Evolutionary conservation across 2,888 invertebrate species (phyloP), one percentile per base, ranked within the genome.

Genomic region (Hetaerina titia): DNA sequence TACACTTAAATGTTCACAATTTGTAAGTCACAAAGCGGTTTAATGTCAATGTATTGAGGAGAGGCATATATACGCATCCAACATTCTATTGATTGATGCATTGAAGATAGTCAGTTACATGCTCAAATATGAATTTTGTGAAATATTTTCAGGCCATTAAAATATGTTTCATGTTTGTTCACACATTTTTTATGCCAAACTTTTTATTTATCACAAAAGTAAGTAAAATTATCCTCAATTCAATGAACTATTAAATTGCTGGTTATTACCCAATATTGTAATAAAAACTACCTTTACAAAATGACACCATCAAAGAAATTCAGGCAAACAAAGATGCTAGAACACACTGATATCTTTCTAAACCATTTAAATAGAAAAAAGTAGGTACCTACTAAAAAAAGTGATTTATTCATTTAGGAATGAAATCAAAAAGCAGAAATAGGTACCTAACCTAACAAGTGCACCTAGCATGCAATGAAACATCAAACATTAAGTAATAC

Each of bases 381-480:
- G 25, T 81, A 31, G 81, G 69, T n/a, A 69, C 22, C 69, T 74
- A 31, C 25, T 63, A 69, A 15, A 17, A 15, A 69, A 95, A 31
- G 89, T 95, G 95, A 31, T 81, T 25, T 81, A 95, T 95, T 95
- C 6, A 94, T 95, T 15, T 94, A 95, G 15, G 95, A 94, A 69
- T 95, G 95, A 64, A 95, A 95, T 89, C 95, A 95, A 56, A 95
- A 95, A 22, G 95, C 95, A 69, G 95, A 90, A 60, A 95, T 95
- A 64, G 95, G 95, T 89, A 95, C 95, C 87, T 95, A 92, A 45
- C 95, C 95, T 8, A 81, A 81, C 13, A 13, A 11, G 81, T 81
- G 81, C 81, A 81, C 31, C 31, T 31, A 31, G 81, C 81, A 81
- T 81, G 81, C 81, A 81, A 81, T 81, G 13, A 81, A 13, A 81